These are phyloP conservation scores for Heliconius aoede DNA, from an alignment of 2,888 invertebrate genomes.

Conservation along the genomic window DNA sequence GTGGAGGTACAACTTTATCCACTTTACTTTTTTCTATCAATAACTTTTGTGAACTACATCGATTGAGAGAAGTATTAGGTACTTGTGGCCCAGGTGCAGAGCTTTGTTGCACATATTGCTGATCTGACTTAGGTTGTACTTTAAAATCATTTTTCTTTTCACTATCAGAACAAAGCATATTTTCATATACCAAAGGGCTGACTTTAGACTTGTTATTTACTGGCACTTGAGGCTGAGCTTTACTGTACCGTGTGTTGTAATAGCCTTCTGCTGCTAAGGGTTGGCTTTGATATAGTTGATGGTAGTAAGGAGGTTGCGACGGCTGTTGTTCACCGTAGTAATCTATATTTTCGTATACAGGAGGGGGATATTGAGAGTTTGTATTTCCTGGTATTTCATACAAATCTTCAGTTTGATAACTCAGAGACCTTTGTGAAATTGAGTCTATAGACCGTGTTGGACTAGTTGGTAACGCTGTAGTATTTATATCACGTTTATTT, in stretches of 20 bases:
- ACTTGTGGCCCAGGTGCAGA: conserved; percentile 77
- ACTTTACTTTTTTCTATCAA: conserved; percentile 77
- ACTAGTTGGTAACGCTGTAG: conserved; percentile 75
- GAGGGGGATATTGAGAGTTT: conserved; percentile 69
- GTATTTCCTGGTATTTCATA: conserved; percentile 77
- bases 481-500: conserved; percentile 74
- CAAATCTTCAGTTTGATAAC: conserved; percentile 77
- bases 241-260: conserved; percentile 85
- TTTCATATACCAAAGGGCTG: conserved; percentile 78
- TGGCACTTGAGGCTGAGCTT: conserved; percentile 93
- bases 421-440: conserved; percentile 84
- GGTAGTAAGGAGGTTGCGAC: conserved; percentile 85
- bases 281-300: conserved; percentile 79
- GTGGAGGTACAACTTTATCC: conserved; percentile 83
- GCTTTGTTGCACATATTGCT: conserved; percentile 73
- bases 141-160: conserved; percentile 75
- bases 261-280: conserved; percentile 75
- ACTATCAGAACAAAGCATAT: conserved; percentile 76
- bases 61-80: conserved; percentile 66
- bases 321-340: conserved; percentile 87
- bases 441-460: conserved; percentile 85
- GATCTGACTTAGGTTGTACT: conserved; percentile 65
- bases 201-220: conserved; percentile 77
- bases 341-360: conserved; percentile 92
- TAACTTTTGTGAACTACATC: conserved; percentile 62